Base-by-base conservation (phyloP, 2,797 vertebrate genomes). In the Salarias fasciatus region DNA sequence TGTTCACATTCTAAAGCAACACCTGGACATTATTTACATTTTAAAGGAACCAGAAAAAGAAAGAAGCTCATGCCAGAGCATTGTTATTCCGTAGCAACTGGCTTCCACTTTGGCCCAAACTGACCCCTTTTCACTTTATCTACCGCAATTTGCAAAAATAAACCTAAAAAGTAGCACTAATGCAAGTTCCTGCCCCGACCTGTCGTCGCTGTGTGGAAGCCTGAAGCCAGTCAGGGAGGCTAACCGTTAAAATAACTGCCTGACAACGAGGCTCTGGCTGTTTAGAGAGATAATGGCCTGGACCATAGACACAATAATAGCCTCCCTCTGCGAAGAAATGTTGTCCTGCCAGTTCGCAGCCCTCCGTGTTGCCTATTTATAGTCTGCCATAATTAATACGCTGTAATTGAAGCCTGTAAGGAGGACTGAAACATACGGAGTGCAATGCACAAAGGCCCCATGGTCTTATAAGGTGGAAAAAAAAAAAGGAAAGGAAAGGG, bases 311-410 rank as follows among this genome's bases (percentile, higher is more conserved):
- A 52, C 67, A 65, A 70, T 80, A 83, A 84, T 63, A 73, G 77
- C 49, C 63, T 85, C 63, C 57, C 58, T 67, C 61, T 67, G 75
- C 29, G 31, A 76, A 69, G 67, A 74, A 79, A 79, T 79, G 77
- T 54, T 69, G 75, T 30, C 47, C 67, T 73, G 76, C 62, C 73
- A 62, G 69, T 83, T 76, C 64, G 38, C 63, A 75, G 72, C 49
- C 47, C 55, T 64, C 67, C 44, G 14, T 62, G 44, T 53, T 48
- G 67, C 7, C 78, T 79, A 79, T 84, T 89, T 80, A 80, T 86
- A 83, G 72, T n/a, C 11, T 45, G 43, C 51, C 63, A 65, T 79
- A 86, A 90, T 87, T 86, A 87, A 83, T 75, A 80, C 1, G 18
- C 57, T 55, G 69, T 75, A 79, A 82, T 69, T 80, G 64, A 77